These are phyloP conservation scores for Cryptotis parvus DNA, from an alignment of 2,113 vertebrate genomes.

Conservation along the genomic window DNA sequence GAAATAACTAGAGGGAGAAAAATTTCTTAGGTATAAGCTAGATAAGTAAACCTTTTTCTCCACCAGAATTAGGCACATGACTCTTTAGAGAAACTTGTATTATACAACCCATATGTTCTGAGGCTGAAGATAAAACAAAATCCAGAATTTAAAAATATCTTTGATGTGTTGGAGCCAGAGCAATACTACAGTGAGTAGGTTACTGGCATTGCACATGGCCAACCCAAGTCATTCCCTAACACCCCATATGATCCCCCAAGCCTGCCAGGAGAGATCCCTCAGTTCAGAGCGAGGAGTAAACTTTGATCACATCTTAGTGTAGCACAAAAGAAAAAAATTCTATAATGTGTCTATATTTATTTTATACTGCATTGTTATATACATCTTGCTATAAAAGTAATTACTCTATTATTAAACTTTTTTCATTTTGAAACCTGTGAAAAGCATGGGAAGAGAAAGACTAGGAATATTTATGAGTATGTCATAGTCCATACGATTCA, in stretches of 20 bases:
- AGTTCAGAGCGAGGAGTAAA: too few species aligned
- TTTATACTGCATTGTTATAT: neutral
- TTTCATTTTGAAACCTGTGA: slow-evolving; percentile 6
- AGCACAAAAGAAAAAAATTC: neutral
- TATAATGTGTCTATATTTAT: neutral
- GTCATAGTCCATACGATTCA: neutral
- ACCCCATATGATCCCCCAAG: too few species aligned
- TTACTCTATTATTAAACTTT: neutral
- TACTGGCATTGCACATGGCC: too few species aligned
- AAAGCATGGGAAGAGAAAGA: neutral
- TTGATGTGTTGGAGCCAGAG: too few species aligned
- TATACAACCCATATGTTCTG: neutral
- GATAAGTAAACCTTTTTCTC: slow-evolving; percentile 36
- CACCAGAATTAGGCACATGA: neutral
- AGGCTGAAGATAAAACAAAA: slow-evolving; percentile 14
- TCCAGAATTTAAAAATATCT: neutral
- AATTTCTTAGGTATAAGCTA: neutral
- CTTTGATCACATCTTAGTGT: too few species aligned
- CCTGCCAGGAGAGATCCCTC: too few species aligned
- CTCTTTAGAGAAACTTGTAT: neutral
- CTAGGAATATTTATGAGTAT: neutral
- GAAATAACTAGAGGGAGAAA: slow-evolving; percentile 42
- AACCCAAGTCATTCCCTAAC: too few species aligned
- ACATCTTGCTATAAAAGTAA: neutral
- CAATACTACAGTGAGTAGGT: too few species aligned